A percentile compares a stretch with the other conserved stretches of the same genome.
phyloP scores from a whole-genome alignment of 2,113 vertebrate species.

The Psilopsiagon aurifrons region DNA sequence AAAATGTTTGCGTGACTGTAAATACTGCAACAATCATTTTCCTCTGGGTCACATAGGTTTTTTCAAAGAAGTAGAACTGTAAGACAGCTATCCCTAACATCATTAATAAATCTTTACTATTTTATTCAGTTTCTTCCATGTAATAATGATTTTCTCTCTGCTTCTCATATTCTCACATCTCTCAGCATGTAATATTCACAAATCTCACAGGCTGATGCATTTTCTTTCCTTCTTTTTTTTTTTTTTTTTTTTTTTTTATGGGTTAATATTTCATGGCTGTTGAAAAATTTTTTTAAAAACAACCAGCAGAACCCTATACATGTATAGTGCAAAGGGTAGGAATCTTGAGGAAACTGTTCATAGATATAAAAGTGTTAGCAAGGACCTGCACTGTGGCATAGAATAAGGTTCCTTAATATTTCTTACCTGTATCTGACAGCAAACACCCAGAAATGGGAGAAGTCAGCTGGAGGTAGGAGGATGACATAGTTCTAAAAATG shows the following conservation, averaged over 20 bases:
- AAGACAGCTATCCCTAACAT: background rate
- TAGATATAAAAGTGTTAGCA: background rate
- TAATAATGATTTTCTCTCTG: background rate
- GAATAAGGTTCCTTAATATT: background rate
- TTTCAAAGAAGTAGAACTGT: background rate
- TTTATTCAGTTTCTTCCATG: background rate
- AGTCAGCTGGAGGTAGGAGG: background rate
- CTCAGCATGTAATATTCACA: background rate
- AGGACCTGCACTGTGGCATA: background rate
- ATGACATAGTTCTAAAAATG: background rate
- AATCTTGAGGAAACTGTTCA: background rate
- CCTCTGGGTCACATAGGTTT: background rate
- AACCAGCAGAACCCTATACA: background rate
- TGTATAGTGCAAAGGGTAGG: background rate
- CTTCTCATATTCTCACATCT: background rate
- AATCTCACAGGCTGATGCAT: background rate
- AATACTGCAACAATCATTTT: fast-evolving
- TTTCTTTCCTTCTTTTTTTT: background rate
- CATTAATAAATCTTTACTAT: background rate
- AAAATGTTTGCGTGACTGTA: background rate
- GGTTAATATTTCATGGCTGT: background rate
- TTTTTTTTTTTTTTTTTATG: background rate
- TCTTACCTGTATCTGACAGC: background rate
- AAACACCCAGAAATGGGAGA: background rate
- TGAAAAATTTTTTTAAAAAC: background rate